Base-by-base conservation (phyloP, 1,140 invertebrate species). In the Spodoptera litura region DNA sequence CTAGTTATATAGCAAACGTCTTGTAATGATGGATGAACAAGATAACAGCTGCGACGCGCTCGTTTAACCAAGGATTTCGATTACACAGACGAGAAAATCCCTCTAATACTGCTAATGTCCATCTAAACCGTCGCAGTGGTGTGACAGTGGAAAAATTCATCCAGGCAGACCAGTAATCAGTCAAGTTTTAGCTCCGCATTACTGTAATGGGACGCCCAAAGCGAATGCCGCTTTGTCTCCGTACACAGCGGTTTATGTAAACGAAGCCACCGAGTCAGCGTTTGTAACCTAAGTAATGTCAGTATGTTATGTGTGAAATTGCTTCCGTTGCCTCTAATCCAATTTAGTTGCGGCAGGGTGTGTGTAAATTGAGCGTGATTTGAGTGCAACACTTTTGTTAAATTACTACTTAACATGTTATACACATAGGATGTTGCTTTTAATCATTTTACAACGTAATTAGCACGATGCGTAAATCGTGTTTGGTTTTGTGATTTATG, bases 121-220 rank as follows among this genome's bases (percentile, higher is more conserved):
- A 66, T 56, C 49, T 82, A 71, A 78, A 83, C 58, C 68, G 56
- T 13, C 38, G 35, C 70, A 51, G 53, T 71, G 81, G 62, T 79
- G 83, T 80, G 89, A 87, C 86, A 86, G 81, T 83, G 84, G 87
- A 91, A 91, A 91, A 91, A 93, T 89, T 88, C 88, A 84, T 80
- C 83, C 82, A 79, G 83, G 80, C 82, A 66, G 86, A 83, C 82
- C 86, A 76, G 88, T 91, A 90, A 92, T 92, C 91, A 89, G 89
- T 92, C 91, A 91, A 91, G 89, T 92, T 91, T 87, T 87, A 92
- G 90, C 91, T 86, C 80, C 85, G 79, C 88, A 90, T 91, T 91
- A 91, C 85, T 27, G 88, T 89, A 91, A 91, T 91, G 87, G 81
- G 80, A 80, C 80, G 85, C 77, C 85, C 78, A 77, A 71, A 81